A percentile compares a stretch with the other conserved stretches of the same genome.
Conservation (phyloP, 2,797 vertebrate species). For the Mus minutoides region DNA sequence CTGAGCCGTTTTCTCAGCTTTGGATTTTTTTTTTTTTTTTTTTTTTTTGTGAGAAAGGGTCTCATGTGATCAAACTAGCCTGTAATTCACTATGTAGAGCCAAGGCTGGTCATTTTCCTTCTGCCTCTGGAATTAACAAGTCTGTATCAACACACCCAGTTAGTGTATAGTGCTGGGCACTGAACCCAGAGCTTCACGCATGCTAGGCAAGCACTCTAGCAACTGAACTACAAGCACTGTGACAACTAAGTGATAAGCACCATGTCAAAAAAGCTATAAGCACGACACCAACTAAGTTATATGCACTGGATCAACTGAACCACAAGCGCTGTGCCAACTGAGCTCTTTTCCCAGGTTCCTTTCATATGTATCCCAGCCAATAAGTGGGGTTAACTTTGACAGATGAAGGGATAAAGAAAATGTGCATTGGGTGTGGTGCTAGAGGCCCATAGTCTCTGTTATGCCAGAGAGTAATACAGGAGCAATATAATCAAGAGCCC, state of each 20-base stretch:
- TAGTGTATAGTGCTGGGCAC: not conserved
- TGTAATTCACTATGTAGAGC: not conserved
- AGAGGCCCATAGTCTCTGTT: not conserved
- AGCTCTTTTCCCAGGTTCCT: not conserved
- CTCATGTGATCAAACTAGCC: not conserved
- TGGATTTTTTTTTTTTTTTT: too few relatives aligned
- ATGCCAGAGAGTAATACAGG: not conserved
- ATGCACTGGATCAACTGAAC: not conserved
- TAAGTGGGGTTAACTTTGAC: not conserved
- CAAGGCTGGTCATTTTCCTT: not conserved
- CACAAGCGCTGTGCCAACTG: not conserved
- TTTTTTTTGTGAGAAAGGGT: not conserved
- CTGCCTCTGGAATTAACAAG: not conserved
- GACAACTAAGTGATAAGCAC: not conserved
- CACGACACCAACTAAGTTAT: not conserved
- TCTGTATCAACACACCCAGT: not conserved
- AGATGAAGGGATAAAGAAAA: not conserved
- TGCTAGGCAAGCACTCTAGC: not conserved
- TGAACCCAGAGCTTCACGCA: not conserved
- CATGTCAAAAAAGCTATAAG: not conserved
- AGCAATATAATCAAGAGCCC: not conserved
- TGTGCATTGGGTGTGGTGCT: not conserved
- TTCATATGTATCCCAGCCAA: not conserved
- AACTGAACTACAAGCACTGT: not conserved
- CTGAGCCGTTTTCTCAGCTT: not conserved